A percentile compares a stretch with the other conserved stretches of the same genome.
Evolutionary conservation across 2,113 vertebrate genomes (phyloP).

Genomic region (Bufo bufo): DNA sequence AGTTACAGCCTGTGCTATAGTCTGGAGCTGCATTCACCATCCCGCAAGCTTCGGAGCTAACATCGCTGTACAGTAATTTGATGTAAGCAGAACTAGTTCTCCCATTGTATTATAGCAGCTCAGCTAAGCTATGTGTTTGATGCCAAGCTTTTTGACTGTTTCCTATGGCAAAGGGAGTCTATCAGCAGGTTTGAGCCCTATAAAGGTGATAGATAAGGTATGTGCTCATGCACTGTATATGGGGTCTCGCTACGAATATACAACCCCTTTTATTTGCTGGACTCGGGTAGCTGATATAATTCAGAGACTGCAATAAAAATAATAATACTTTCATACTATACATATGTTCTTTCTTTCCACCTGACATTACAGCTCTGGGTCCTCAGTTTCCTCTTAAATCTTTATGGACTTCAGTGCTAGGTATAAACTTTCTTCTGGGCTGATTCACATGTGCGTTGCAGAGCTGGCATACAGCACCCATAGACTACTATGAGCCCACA

Average conservation of each 20-base stretch:
- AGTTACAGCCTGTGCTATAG: not conserved
- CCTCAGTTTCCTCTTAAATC: not conserved
- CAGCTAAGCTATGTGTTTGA: not conserved
- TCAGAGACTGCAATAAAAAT: not conserved
- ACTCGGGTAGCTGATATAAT: not conserved
- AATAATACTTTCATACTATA: not conserved
- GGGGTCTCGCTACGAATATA: too few relatives aligned
- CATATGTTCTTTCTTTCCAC: not conserved
- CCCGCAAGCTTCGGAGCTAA: not conserved
- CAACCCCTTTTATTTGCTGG: too few relatives aligned
- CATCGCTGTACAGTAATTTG: not conserved
- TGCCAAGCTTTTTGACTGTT: not conserved
- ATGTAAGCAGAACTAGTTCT: not conserved
- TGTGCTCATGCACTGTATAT: too few relatives aligned
- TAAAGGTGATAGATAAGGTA: too few relatives aligned
- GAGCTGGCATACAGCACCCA: not conserved
- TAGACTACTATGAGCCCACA: not conserved
- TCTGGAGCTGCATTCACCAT: not conserved
- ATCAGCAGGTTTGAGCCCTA: too few relatives aligned
- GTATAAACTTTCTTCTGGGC: not conserved
- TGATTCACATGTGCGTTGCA: not conserved
- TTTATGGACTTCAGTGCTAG: not conserved
- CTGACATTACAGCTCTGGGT: not conserved
- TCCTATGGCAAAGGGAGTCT: too few relatives aligned
- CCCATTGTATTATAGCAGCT: not conserved